Percentiles rank a stretch among this genome's conserved stretches.
Conservation (phyloP, 2,888 invertebrate genomes). For the Sarcophaga rosellei region DNA sequence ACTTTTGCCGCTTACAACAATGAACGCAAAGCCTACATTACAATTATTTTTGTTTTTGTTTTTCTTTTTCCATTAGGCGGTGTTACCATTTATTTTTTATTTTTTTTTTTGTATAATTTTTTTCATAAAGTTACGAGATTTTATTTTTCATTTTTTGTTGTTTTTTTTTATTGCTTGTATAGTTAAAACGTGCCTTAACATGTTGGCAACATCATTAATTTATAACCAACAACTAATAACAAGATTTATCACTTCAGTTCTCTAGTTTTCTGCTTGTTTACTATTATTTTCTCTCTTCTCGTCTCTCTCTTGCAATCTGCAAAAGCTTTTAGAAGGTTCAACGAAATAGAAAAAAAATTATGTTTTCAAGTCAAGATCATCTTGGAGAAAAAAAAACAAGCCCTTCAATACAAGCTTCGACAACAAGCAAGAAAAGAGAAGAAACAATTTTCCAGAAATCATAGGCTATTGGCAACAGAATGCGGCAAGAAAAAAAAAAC, state of each 20-base stretch:
- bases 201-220: slow-evolving; percentile 66
- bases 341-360: slow-evolving; percentile 5
- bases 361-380: slow-evolving; percentile 28
- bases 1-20: slow-evolving; percentile 53
- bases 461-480: slow-evolving; percentile 30
- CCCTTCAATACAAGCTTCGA: slow-evolving; percentile 39
- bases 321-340: neutral
- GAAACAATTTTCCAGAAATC: no score
- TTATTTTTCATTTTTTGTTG: no score
- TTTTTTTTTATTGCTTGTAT: slow-evolving; percentile 17
- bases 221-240: slow-evolving; percentile 68
- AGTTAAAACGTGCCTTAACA: slow-evolving; percentile 63
- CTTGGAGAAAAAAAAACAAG: neutral
- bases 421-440: neutral
- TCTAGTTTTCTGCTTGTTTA: neutral
- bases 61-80: slow-evolving; percentile 22
- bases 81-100: slow-evolving; percentile 65
- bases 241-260: slow-evolving; percentile 68
- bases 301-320: slow-evolving; percentile 1
- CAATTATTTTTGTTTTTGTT: neutral
- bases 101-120: slow-evolving; percentile 61
- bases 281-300: slow-evolving; percentile 26
- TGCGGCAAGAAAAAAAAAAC: slow-evolving; percentile 13
- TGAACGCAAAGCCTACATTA: neutral
- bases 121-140: slow-evolving; percentile 57